Base-by-base conservation (phyloP, 2,888 invertebrate genomes). In the Drosophila helvetica region DNA sequence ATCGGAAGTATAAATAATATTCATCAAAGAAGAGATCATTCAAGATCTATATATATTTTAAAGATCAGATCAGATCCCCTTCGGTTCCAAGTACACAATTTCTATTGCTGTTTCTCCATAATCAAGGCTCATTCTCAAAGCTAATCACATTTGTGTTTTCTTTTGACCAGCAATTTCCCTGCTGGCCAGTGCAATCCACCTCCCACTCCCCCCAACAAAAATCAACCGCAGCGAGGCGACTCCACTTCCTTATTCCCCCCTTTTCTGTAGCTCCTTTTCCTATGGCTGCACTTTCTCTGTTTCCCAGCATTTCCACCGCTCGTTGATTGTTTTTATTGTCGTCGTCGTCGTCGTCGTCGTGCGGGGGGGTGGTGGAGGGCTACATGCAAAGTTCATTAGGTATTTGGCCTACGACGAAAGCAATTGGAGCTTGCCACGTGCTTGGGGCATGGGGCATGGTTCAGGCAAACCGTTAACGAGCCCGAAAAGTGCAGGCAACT, bases 321-420 rank as follows among this genome's bases (percentile, higher is more conserved):
- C 19, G 30, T 57, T 52, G 59, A 66, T 62, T 64, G 64, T 75
- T 62, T 64, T 74, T 68, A 74, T 67, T 72, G 68, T 61, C 38
- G 62, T 65, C 48, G 73, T 65, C 66, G 30, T 30, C 10, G 27
- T 1, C 0, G 30, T 30, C 10, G 12, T 4, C 22, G 33, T 1
- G 27, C 9, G 9, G 8, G 10, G 30, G 12, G 33, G 12, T 10
- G 9, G 8, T 30, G 8, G 10, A 33, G 4, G 69, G 65, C 73
- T 80, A 85, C 83, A 84, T 85, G 85, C 80, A 85, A 84, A 84
- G 83, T 85, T 84, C 83, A 84, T 84, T 84, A 83, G 79, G 80
- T 78, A 78, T 85, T 83, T 85, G 82, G 83, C 83, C 80, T 80
- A 80, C 64, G 81, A 42, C 75, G 60, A 78, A 51, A 27, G 52